Evolutionary conservation across 1,140 invertebrate genomes (phyloP), one percentile per base, ranked within the genome.

Genomic region (Scaptodrosophila lebanonensis): DNA sequence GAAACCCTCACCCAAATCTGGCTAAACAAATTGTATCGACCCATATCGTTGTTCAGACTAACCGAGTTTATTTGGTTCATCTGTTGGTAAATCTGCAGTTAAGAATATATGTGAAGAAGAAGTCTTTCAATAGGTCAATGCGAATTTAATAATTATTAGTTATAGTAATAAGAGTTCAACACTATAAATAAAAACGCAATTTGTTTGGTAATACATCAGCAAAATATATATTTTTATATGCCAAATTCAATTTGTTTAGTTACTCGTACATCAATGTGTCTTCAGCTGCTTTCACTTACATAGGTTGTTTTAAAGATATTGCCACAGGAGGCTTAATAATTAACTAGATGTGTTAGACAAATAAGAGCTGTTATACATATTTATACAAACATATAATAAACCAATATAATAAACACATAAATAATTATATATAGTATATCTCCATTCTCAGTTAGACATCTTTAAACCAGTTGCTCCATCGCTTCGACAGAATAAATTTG

Each of bases 221-320:
- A 66, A 66, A 66, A 63, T 48, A 66, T 66, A 63, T 61, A 61
- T 61, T 60, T 66, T 32, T 52, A 53, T 56, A 54, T 40, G 50
- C 29, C 73, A 79, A 72, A 79, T 79, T 52, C 27, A 40, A 60
- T 79, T 72, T 77, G 63, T 57, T 36, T 47, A 49, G 54, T 63
- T 64, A 53, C 48, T 60, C n/a, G n/a, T 60, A 65, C 57, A 66
- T 47, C 35, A 12, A 53, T 44, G 44, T 50, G 22, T 56, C 32
- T 47, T 47, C 15, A 42, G 40, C 50, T 75, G 54, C 75, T 77
- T 36, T 53, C 57, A 49, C 57, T 62, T 59, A 72, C 72, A 67
- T 71, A 56, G 35, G 4, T 52, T 27, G 17, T 47, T 62, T 66
- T 56, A 59, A 62, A 40, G 53, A 70, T n/a, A n/a, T n/a, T n/a